A percentile compares a stretch with the other conserved stretches of the same genome.
Evolutionary conservation across 2,113 vertebrate species (phyloP).

Genomic region (Lanius collurio): DNA sequence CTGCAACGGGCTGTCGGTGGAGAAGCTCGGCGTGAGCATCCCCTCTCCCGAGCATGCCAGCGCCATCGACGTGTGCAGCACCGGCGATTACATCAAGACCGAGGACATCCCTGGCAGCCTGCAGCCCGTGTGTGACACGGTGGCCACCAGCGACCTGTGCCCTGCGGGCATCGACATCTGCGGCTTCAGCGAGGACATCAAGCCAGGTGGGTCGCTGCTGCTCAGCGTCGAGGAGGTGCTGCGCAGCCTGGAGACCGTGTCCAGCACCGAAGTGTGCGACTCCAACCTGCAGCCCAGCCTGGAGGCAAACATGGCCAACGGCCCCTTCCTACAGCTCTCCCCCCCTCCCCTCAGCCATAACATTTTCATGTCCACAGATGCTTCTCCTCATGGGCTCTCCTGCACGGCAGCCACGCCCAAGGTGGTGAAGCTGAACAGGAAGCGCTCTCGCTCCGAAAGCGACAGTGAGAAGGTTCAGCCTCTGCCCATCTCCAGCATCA

Average conservation of each 20-base stretch:
- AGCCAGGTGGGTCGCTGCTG: conserved; percentile 86
- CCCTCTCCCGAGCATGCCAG: conserved; percentile 83
- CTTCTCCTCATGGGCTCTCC: conserved; percentile 78
- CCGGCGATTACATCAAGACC: conserved; percentile 83
- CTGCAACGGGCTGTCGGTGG: conserved; percentile 88
- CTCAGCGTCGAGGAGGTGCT: conserved; percentile 92
- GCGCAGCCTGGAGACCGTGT: conserved; percentile 91
- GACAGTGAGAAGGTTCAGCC: conserved; percentile 95
- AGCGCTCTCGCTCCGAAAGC: conserved; percentile 93
- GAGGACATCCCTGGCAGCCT: conserved; percentile 82
- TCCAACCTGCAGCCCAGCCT: conserved; percentile 76
- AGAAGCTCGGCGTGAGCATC: conserved; percentile 82
- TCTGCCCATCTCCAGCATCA: conserved; percentile 91
- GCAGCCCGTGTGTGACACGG: conserved; percentile 84
- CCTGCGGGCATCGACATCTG: conserved; percentile 87
- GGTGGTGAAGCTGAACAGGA: conserved; percentile 88
- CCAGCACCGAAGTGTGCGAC: conserved; percentile 79
- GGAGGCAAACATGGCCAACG: conserved; percentile 81
- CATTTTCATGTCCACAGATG: conserved; percentile 77
- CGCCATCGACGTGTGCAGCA: conserved; percentile 79
- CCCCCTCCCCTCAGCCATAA: conserved; percentile 82
- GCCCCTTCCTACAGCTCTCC: conserved; percentile 82
- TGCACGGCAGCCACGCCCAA: conserved; percentile 81
- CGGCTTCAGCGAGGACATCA: conserved; percentile 89
- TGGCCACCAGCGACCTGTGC: conserved; percentile 82